Base-by-base conservation (phyloP, 30 jellyfish, hydroid and myxozoan genomes). In the Haliclystus octoradiatus region DNA sequence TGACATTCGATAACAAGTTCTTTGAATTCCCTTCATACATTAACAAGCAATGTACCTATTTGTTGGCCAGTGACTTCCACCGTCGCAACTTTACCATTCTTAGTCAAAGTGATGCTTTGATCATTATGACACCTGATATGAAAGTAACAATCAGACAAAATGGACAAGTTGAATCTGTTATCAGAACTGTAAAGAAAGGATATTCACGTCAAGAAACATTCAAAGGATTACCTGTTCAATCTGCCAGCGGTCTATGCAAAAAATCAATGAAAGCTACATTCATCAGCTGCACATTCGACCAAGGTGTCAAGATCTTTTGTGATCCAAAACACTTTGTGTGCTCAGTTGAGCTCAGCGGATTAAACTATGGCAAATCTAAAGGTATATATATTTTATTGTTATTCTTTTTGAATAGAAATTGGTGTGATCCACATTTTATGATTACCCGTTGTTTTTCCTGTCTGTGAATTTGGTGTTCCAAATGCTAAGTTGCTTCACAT, bases 21-120 rank as follows among this genome's bases (percentile, higher is more conserved):
- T 90, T 76, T 69, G 90, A 82, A 35, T 33, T 90, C 66, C 86
- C 89, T n/a, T 65, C 68, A 23, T 68, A 52, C 90, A 76, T 79
- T 47, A 73, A 67, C 70, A 76, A 70, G 50, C 70, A 75, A 5
- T 90, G 99, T 84, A 71, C 95, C 2, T 90, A 90, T 77, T 72
- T 90, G 47, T 62, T 90, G 50, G 95, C 99, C n/a, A 91, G 89
- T 63, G 99, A 90, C 80, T 90, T 90, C 81, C 74, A 65, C 49
- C 49, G 70, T 31, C 91, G 84, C 33, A 82, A 90, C 68, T 81
- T 90, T 87, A 71, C 94, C 61, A 69, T 90, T 53, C 22, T 88
- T 85, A 67, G 93, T 79, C 94, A 90, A 47, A 50, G 63, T 60
- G 99, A 90, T 19, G 72, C 84, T 78, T 75, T 82, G 77, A 66